These are phyloP conservation scores for Gila robusta DNA, from an alignment of 2,797 vertebrate species.

Conservation along the genomic window DNA sequence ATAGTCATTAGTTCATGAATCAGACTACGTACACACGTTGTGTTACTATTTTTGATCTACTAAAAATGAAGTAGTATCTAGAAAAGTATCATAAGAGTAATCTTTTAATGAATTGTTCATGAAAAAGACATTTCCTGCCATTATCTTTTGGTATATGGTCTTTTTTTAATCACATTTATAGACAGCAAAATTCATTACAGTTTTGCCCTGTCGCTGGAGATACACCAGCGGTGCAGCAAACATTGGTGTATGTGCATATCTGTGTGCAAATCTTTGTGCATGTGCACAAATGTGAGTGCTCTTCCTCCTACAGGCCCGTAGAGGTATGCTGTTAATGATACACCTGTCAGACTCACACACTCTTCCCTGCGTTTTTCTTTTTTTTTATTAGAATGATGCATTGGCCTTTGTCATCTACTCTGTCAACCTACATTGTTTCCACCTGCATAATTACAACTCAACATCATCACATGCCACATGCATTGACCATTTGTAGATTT, in stretches of 20 bases:
- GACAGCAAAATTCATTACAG: background rate
- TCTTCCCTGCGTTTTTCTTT: slow-evolving; percentile 86
- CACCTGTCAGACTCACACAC: slow-evolving; percentile 84
- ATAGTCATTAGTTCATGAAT: background rate
- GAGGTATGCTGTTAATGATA: slow-evolving; percentile 89
- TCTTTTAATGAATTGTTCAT: background rate
- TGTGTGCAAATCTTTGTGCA: slow-evolving; percentile 10
- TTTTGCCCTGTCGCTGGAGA: background rate
- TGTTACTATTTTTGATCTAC: background rate
- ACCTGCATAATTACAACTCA: slow-evolving; percentile 90
- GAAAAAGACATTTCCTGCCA: background rate
- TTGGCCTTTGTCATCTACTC: slow-evolving; percentile 94
- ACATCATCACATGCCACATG: slow-evolving; percentile 82
- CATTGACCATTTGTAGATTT: slow-evolving; percentile 75
- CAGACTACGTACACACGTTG: background rate
- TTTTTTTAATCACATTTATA: background rate
- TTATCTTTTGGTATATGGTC: background rate
- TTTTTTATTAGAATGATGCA: slow-evolving; percentile 94
- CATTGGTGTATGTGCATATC: slow-evolving; percentile 22
- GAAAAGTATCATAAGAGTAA: background rate
- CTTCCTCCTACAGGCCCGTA: slow-evolving; percentile 71
- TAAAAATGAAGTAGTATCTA: background rate
- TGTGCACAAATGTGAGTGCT: background rate
- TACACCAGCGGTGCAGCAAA: background rate
- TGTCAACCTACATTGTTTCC: slow-evolving; percentile 94